Conservation (phyloP, 2,113 vertebrate species). For the Hippoglossus stenolepis region DNA sequence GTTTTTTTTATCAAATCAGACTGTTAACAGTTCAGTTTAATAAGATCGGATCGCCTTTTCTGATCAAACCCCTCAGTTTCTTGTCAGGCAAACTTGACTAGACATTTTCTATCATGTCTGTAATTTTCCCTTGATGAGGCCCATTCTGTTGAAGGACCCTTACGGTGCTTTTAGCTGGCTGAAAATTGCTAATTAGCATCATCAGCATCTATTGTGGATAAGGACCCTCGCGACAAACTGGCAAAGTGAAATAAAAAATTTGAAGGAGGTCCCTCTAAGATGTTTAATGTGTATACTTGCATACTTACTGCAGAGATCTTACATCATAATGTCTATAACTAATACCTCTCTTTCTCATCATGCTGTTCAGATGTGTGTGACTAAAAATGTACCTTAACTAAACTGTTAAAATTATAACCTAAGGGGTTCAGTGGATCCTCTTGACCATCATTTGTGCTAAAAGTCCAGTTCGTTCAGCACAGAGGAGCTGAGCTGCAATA, state of each 20-base stretch:
- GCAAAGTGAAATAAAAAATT: background rate
- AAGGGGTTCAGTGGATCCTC: too few species aligned
- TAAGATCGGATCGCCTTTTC: background rate
- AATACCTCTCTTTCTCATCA: too few species aligned
- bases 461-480: background rate
- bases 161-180: background rate
- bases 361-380: too few species aligned
- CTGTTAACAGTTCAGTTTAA: background rate
- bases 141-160: background rate
- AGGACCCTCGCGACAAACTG: background rate
- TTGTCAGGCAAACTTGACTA: too few species aligned
- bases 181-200: background rate
- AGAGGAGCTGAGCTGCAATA: slow-evolving; percentile 9
- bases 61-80: too few species aligned
- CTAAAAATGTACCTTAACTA: too few species aligned
- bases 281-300: too few species aligned
- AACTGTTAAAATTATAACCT: too few species aligned
- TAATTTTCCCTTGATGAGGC: background rate
- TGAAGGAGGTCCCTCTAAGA: background rate
- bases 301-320: too few species aligned
- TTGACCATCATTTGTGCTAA: too few species aligned
- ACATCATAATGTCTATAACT: background rate
- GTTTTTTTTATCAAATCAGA: background rate
- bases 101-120: background rate
- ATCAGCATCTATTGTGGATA: background rate